Percentiles rank a stretch among this genome's conserved stretches.
phyloP scores from a whole-genome alignment of 92 coral and sea anemone genomes.

The Heliopora coerulea region DNA sequence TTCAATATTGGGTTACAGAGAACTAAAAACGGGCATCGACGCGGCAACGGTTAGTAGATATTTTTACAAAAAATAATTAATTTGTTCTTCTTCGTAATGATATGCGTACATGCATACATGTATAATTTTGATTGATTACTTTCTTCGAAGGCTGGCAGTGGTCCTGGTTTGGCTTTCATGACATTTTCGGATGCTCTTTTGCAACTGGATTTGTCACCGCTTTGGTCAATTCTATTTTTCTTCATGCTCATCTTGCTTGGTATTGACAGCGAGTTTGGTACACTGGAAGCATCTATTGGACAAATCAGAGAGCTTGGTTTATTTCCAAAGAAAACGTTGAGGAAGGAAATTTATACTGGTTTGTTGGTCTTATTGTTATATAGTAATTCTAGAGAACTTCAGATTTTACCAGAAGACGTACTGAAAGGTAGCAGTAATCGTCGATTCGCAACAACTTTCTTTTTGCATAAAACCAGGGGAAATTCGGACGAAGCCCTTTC shows the following conservation, averaged over 20 bases:
- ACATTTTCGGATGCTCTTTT: slow-evolving; percentile 93
- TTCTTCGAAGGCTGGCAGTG: slow-evolving; percentile 83
- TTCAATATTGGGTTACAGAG: slow-evolving; percentile 86
- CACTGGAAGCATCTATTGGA: slow-evolving; percentile 93
- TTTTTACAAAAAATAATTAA: no score
- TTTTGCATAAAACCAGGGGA: no score
- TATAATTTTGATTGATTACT: no score
- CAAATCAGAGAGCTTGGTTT: slow-evolving; percentile 83
- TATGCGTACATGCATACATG: no score
- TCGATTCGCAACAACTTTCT: no score
- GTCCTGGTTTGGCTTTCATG: slow-evolving; percentile 98
- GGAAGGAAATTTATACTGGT: slow-evolving; percentile 68
- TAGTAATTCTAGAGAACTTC: no score
- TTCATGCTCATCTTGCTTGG: slow-evolving; percentile 89
- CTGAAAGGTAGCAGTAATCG: no score
- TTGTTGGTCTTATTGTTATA: not conserved
- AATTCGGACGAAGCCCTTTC: no score
- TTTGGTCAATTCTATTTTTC: slow-evolving; percentile 94
- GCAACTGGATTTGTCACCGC: slow-evolving; percentile 84
- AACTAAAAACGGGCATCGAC: slow-evolving; percentile 72
- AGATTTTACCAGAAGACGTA: no score
- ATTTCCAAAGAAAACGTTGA: slow-evolving; percentile 65
- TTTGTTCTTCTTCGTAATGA: no score
- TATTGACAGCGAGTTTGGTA: slow-evolving; percentile 96
- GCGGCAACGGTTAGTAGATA: slow-evolving; percentile 61